Evolutionary conservation across 2,888 invertebrate species (phyloP).

Genomic region (Drosophila stalkeri): DNA sequence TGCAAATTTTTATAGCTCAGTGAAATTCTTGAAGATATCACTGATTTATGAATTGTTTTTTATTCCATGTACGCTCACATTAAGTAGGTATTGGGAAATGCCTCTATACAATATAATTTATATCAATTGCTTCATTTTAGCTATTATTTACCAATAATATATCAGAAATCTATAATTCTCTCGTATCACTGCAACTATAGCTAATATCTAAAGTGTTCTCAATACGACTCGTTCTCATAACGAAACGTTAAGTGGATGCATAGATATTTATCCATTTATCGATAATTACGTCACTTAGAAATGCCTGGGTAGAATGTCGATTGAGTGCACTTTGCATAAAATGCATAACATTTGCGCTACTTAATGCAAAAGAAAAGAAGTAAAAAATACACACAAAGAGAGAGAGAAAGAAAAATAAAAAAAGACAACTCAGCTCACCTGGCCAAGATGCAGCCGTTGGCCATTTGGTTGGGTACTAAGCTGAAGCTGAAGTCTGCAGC

Average conservation of each 20-base stretch:
- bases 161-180: neutral
- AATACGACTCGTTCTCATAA: slow-evolving; percentile 17
- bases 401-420: no score
- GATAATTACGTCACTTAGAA: slow-evolving; percentile 63
- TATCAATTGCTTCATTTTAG: neutral
- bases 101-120: no score
- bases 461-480: slow-evolving; percentile 7
- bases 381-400: neutral
- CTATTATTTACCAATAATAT: neutral
- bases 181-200: no score
- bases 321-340: slow-evolving; percentile 52
- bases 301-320: slow-evolving; percentile 48
- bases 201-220: slow-evolving; percentile 14
- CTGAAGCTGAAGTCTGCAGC: slow-evolving; percentile 52
- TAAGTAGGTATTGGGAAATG: no score
- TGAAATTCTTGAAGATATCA: no score
- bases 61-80: no score
- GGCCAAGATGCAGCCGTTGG: slow-evolving; percentile 26
- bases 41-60: no score
- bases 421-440: slow-evolving; percentile 13
- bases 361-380: slow-evolving; percentile 63
- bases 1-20: no score
- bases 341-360: slow-evolving; percentile 73
- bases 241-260: slow-evolving; percentile 44
- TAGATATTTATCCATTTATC: slow-evolving; percentile 50